phyloP scores from a whole-genome alignment of 2,113 vertebrate species.

The Meleagris gallopavo region DNA sequence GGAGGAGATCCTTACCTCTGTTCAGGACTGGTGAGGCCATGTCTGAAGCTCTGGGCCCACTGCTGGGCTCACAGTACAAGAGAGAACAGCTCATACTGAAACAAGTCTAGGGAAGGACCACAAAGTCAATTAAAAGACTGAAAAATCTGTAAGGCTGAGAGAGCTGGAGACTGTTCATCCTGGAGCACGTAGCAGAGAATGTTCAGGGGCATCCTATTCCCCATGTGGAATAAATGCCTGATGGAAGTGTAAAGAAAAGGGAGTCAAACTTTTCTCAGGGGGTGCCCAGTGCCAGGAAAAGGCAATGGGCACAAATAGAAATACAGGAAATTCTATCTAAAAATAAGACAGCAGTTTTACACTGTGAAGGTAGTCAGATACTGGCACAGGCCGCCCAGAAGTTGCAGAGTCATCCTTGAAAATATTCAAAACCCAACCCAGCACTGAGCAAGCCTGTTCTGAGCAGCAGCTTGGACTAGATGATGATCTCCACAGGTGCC shows the following conservation, averaged over 20 bases:
- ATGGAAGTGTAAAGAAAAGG: neutral
- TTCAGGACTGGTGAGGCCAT: neutral
- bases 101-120: neutral
- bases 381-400: fast-evolving
- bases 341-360: neutral
- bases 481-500: neutral
- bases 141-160: neutral
- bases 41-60: neutral
- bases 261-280: neutral
- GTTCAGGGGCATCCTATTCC: neutral
- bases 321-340: neutral
- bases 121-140: neutral
- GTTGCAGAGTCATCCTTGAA: fast-evolving
- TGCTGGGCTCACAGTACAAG: neutral
- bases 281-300: neutral
- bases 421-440: fast-evolving
- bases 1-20: neutral
- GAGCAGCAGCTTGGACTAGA: neutral
- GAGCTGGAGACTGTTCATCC: neutral
- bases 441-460: neutral
- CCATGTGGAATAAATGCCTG: fast-evolving
- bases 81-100: neutral
- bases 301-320: fast-evolving
- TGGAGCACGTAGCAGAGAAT: neutral
- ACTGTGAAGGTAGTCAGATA: neutral